Evolutionary conservation across 2,888 invertebrate species (phyloP).

Genomic region (Dichetophora obliterata): DNA sequence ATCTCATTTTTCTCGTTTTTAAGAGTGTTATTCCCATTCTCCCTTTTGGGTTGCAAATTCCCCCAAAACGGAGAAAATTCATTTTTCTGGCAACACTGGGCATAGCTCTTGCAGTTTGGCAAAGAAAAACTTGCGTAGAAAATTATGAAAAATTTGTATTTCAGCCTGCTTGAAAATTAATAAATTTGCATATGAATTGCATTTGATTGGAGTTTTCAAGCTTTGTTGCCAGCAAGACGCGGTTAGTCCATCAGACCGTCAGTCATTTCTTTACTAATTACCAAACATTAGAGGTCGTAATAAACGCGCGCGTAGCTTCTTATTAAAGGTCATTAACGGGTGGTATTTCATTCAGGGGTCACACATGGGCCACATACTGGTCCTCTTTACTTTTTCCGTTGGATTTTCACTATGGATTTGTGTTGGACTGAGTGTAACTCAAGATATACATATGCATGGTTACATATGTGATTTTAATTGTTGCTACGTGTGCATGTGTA

Average conservation of each 20-base stretch:
- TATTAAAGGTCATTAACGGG: slow-evolving; percentile 60
- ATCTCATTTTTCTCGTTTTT: too few species aligned
- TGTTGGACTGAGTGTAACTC: too few species aligned
- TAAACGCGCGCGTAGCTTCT: slow-evolving; percentile 42
- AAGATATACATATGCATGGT: too few species aligned
- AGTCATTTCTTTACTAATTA: slow-evolving; percentile 29
- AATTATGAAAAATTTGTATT: neutral
- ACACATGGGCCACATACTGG: neutral
- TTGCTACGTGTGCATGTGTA: neutral
- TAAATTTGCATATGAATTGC: slow-evolving; percentile 30
- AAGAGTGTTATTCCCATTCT: too few species aligned
- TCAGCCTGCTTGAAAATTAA: neutral
- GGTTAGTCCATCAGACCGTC: neutral
- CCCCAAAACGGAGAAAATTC: too few species aligned
- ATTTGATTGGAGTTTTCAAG: neutral
- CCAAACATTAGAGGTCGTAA: slow-evolving; percentile 27
- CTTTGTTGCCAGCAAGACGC: neutral
- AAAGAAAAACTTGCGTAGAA: slow-evolving; percentile 19
- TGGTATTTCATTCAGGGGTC: neutral
- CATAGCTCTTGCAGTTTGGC: neutral
- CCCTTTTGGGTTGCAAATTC: too few species aligned
- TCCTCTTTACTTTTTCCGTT: too few species aligned
- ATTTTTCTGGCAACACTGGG: too few species aligned
- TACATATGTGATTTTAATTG: too few species aligned
- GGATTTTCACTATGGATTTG: neutral